A percentile compares a stretch with the other conserved stretches of the same genome.
phyloP scores from a whole-genome alignment of 2,888 invertebrate genomes.

The Iphiclides podalirius region DNA sequence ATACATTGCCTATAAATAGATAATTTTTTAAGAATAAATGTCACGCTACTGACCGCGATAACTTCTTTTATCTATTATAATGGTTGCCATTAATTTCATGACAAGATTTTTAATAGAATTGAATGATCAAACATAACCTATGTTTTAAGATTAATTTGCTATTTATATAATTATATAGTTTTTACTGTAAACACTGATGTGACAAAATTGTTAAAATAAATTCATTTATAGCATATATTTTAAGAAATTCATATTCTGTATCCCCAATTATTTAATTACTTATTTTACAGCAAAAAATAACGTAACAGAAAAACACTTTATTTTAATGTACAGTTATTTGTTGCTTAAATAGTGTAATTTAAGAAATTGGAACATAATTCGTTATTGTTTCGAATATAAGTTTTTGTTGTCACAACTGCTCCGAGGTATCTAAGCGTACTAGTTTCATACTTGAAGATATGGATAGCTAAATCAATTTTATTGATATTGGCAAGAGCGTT shows the following conservation, averaged over 20 bases:
- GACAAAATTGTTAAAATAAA: too few relatives aligned
- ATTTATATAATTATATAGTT: too few relatives aligned
- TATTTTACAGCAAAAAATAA: too few relatives aligned
- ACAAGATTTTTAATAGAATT: constrained; percentile 1
- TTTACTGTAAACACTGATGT: too few relatives aligned
- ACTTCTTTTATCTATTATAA: not conserved
- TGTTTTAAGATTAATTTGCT: too few relatives aligned
- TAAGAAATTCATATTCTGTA: too few relatives aligned
- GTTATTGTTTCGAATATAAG: not conserved
- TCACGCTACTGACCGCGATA: not conserved
- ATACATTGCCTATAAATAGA: constrained; percentile 10
- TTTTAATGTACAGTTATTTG: constrained; percentile 9
- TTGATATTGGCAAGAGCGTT: not conserved
- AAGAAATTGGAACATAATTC: constrained; percentile 5
- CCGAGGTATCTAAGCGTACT: not conserved
- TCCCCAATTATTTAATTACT: too few relatives aligned
- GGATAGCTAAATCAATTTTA: not conserved
- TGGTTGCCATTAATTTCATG: constrained; percentile 1
- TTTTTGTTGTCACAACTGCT: constrained; percentile 6
- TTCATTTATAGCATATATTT: too few relatives aligned
- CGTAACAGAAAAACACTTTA: too few relatives aligned
- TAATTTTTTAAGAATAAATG: constrained; percentile 5
- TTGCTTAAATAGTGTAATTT: constrained; percentile 4
- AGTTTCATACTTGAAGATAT: not conserved
- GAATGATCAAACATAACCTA: too few relatives aligned